Conservation (phyloP, 2,113 vertebrate species). For the Centrocercus urophasianus region DNA sequence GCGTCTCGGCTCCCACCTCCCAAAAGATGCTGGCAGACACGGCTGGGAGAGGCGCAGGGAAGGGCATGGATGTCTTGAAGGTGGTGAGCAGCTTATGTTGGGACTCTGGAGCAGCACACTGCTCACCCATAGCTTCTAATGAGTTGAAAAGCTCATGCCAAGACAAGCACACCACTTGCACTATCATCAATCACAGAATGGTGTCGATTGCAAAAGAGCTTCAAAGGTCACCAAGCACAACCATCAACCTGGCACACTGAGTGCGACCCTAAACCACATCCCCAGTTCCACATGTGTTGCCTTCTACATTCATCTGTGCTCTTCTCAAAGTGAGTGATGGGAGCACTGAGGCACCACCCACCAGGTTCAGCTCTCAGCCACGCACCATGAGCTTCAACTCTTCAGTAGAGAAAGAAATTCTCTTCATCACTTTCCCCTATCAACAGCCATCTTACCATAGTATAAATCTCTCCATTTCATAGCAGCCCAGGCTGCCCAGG, state of each 20-base stretch:
- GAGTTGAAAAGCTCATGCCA: not conserved
- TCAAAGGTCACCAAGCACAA: not conserved
- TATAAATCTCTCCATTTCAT: too few species aligned
- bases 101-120: not conserved
- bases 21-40: not conserved
- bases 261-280: not conserved
- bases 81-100: not conserved
- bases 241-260: not conserved
- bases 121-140: not conserved
- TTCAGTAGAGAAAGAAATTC: not conserved
- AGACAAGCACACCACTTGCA: not conserved
- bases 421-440: not conserved
- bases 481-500: too few species aligned
- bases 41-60: not conserved
- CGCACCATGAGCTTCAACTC: not conserved
- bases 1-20: not conserved
- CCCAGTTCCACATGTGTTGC: not conserved
- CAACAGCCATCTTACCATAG: not conserved
- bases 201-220: not conserved
- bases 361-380: accelerated
- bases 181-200: not conserved
- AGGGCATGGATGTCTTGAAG: not conserved
- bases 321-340: not conserved
- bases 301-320: accelerated
- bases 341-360: not conserved